Evolutionary conservation across 2,797 vertebrate species (phyloP).

Genomic region (Cryptoprocta ferox): DNA sequence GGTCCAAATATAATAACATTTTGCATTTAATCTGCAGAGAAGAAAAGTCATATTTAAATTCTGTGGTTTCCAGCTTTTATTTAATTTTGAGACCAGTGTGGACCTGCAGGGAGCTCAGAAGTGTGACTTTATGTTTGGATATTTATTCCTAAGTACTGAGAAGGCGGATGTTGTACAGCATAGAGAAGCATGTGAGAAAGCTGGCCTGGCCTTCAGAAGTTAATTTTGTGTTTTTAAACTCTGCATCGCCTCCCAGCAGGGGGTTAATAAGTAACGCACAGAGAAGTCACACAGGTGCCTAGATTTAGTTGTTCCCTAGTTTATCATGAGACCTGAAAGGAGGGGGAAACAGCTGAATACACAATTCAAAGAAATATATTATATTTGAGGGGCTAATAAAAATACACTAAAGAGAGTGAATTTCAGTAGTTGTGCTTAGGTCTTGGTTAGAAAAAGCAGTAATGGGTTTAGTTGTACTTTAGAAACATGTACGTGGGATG

Average conservation of each 20-base stretch:
- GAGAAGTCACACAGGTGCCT: constrained; percentile 1
- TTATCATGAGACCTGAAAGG: constrained; percentile 43
- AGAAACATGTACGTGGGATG: constrained; percentile 47
- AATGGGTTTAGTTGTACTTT: constrained; percentile 75
- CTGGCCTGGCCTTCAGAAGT: not conserved
- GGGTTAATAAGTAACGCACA: constrained; percentile 29
- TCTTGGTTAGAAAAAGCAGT: constrained; percentile 61
- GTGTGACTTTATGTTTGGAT: not conserved
- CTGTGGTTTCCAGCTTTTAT: not conserved
- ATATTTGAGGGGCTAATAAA: constrained; percentile 65
- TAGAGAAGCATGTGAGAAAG: not conserved
- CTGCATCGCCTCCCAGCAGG: not conserved
- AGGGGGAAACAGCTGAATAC: constrained; percentile 60
- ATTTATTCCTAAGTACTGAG: not conserved
- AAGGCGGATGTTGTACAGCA: fast-evolving
- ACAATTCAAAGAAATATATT: constrained; percentile 56
- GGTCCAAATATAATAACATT: not conserved
- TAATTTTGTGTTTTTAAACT: constrained; percentile 59
- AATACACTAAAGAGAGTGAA: constrained; percentile 76
- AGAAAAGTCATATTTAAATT: constrained; percentile 23
- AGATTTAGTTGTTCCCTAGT: constrained; percentile 33
- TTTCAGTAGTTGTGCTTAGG: constrained; percentile 66
- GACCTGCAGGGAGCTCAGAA: not conserved
- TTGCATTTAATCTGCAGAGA: not conserved
- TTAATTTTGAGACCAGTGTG: not conserved